phyloP scores from a whole-genome alignment of 2,888 invertebrate genomes.

The Leptinotarsa tumamoca region DNA sequence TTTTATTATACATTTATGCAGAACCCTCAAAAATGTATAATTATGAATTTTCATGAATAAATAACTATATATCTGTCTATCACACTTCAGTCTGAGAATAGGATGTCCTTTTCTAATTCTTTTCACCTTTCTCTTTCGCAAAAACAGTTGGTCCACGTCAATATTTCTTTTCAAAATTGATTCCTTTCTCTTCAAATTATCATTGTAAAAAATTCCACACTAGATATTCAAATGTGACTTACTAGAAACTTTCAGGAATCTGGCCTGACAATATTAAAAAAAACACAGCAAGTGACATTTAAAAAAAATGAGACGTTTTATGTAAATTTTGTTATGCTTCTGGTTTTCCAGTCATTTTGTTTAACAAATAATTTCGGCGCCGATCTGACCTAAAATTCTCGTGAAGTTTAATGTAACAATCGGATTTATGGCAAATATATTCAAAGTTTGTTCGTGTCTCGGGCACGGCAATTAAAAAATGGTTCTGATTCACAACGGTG shows the following conservation, averaged over 20 bases:
- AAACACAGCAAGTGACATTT: constrained; percentile 3
- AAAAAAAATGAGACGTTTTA: not conserved
- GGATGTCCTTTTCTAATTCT: too few species aligned
- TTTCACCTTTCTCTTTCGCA: too few species aligned
- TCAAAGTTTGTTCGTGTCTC: not conserved
- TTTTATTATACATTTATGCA: too few species aligned
- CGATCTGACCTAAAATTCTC: not conserved
- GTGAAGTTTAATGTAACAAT: constrained; percentile 5
- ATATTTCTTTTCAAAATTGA: not conserved
- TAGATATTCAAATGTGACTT: not conserved
- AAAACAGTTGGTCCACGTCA: too few species aligned
- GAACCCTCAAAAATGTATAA: too few species aligned
- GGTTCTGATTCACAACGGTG: not conserved
- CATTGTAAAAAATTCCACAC: not conserved
- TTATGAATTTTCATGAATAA: too few species aligned
- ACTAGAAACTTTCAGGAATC: not conserved
- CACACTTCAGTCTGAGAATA: too few species aligned
- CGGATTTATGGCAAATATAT: constrained; percentile 17
- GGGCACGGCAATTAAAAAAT: not conserved
- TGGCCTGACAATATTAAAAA: not conserved
- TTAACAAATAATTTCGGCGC: constrained; percentile 11
- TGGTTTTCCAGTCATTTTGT: not conserved
- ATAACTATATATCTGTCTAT: too few species aligned
- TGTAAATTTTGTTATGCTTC: constrained; percentile 5
- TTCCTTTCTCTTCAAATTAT: not conserved